Percentiles rank a stretch among this genome's conserved stretches.
phyloP scores from a whole-genome alignment of 1,140 invertebrate species.

The Scaptomyza graminum region DNA sequence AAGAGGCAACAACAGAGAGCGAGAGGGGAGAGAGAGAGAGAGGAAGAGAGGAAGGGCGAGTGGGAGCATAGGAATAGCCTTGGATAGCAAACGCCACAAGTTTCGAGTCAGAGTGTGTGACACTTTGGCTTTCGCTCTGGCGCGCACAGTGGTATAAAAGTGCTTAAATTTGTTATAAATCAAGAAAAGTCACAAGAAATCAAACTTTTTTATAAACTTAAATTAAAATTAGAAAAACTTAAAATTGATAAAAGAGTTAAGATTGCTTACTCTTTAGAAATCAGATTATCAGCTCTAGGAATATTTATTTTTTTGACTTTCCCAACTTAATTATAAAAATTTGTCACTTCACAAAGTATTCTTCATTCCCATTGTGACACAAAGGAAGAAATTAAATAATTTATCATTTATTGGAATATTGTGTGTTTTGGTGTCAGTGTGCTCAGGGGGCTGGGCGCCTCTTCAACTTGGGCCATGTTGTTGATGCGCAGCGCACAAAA shows the following conservation, averaged over 20 bases:
- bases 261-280: too few relatives aligned
- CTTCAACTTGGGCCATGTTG: constrained; percentile 63
- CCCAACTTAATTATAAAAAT: constrained; percentile 1
- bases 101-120: constrained; percentile 40
- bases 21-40: background rate
- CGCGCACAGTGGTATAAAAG: constrained; percentile 46
- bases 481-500: constrained; percentile 80
- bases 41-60: constrained; percentile 1
- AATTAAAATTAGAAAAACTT: too few relatives aligned
- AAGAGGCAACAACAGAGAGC: constrained; percentile 8
- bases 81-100: constrained; percentile 42
- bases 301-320: background rate
- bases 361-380: background rate
- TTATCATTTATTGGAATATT: background rate
- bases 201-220: too few relatives aligned
- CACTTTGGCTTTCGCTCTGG: constrained; percentile 44
- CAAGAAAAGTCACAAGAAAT: too few relatives aligned
- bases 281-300: too few relatives aligned
- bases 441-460: constrained; percentile 31
- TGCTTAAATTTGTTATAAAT: background rate
- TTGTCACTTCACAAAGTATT: background rate
- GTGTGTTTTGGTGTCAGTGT: constrained; percentile 58
- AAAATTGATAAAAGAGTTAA: too few relatives aligned
- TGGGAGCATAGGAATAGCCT: constrained; percentile 32
- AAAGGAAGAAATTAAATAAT: background rate